Percentiles rank a stretch among this genome's conserved stretches.
phyloP scores from a whole-genome alignment of 2,113 vertebrate genomes.

The Ctenomys sociabilis region DNA sequence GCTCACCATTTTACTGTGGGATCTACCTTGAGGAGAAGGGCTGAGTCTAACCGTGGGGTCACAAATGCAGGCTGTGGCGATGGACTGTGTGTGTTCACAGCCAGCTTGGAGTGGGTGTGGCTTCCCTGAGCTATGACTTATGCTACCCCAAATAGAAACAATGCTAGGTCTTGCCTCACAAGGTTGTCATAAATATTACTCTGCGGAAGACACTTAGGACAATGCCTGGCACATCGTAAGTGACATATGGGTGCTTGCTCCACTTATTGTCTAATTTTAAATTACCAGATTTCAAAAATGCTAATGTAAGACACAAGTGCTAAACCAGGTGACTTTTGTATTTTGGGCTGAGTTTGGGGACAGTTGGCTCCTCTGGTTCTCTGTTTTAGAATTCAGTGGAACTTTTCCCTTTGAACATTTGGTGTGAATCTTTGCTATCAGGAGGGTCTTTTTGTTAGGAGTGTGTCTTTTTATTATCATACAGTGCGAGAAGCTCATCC shows the following conservation, averaged over 20 bases:
- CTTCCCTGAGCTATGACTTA: neutral
- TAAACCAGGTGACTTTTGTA: slow-evolving; percentile 33
- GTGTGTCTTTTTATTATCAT: neutral
- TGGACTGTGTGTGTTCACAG: neutral
- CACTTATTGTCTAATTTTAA: slow-evolving; percentile 58
- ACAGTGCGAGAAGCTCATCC: neutral
- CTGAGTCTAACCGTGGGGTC: neutral
- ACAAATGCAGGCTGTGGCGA: neutral
- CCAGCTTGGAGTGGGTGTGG: neutral
- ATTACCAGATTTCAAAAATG: slow-evolving; percentile 57
- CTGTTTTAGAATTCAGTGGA: slow-evolving; percentile 28
- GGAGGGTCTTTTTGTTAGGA: slow-evolving; percentile 3
- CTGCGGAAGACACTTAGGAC: neutral
- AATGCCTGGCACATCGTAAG: neutral
- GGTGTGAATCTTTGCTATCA: neutral
- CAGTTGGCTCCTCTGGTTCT: neutral
- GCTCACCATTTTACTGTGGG: slow-evolving; percentile 16
- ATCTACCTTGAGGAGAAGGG: neutral
- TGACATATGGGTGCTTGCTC: neutral
- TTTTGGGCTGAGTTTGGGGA: neutral
- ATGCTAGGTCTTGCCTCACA: neutral
- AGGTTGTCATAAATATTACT: neutral
- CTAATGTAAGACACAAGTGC: slow-evolving; percentile 20
- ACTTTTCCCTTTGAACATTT: neutral
- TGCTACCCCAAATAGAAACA: neutral